Conservation (phyloP, 2,113 vertebrate genomes). For the Uria lomvia region DNA sequence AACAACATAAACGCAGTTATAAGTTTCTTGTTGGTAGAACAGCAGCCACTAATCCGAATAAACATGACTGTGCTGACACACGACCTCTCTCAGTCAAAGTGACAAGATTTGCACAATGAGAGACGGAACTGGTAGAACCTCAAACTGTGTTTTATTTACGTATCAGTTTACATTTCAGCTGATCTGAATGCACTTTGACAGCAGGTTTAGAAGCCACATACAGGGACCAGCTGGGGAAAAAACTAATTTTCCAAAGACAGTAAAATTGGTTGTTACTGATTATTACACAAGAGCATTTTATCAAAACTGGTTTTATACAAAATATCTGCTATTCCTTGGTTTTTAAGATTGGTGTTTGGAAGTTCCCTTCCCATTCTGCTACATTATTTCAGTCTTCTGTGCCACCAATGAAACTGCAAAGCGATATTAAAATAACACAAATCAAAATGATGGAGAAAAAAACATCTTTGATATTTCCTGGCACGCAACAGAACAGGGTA, state of each 20-base stretch:
- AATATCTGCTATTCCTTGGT: neutral
- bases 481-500: neutral
- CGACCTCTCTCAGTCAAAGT: neutral
- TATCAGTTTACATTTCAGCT: neutral
- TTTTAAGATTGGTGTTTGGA: neutral
- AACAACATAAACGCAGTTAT: neutral
- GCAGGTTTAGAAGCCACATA: neutral
- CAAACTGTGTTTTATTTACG: neutral
- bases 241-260: neutral
- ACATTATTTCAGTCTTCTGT: neutral
- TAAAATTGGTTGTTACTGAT: neutral
- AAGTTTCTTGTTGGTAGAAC: neutral
- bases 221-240: neutral
- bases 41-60: neutral
- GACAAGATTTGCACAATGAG: neutral
- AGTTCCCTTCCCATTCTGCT: neutral
- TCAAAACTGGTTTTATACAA: neutral
- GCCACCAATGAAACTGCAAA: neutral
- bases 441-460: neutral
- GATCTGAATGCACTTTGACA: neutral
- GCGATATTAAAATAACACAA: neutral
- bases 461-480: neutral
- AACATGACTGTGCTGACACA: neutral
- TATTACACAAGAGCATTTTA: neutral
- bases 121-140: neutral